Evolutionary conservation across 2,797 vertebrate genomes (phyloP), one percentile per base, ranked within the genome.

Genomic region (Phrynocephalus vlangalii): DNA sequence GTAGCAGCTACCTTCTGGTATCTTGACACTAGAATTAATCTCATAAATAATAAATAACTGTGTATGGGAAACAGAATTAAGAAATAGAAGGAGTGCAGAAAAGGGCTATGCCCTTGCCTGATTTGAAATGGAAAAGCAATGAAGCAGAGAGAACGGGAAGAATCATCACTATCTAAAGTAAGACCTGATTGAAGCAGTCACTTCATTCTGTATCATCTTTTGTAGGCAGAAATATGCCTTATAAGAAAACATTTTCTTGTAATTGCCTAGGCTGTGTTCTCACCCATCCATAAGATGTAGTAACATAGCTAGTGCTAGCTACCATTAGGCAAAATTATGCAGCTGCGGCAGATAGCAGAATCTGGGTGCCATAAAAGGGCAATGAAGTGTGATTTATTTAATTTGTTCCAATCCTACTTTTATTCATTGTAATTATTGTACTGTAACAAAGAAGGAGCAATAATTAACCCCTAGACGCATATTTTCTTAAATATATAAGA

Each of bases 31-130:
- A 76, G 28, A 84, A 84, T 88, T 84, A 73, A 56, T 56, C n/a
- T 30, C 83, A 88, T 84, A 88, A 75, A 88, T 75, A 80, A 81
- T 85, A 84, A 84, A 78, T 83, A 56, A 77, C 44, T 85, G 77
- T 66, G 81, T 68, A 52, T 80, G 48, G 60, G 44, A n/a, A 66
- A 67, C 22, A 79, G 70, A 72, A 50, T 67, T 28, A 73, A 79
- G 75, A 84, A 84, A 73, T 28, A 73, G 52, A 79, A 87, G 66
- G n/a, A 83, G 15, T 30, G 8, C 26, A 79, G 30, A 77, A 56
- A 44, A 79, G 72, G 67, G 15, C 68, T 88, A 26, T 66, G 52
- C 52, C 38, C 28, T 72, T 33, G 38, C 18, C 28, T 33, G 76
- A 83, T 72, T 67, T 88, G 83, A 68, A 81, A 81, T 67, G 71